Conservation (phyloP, 2,888 invertebrate genomes). For the Synanthedon formicaeformis region DNA sequence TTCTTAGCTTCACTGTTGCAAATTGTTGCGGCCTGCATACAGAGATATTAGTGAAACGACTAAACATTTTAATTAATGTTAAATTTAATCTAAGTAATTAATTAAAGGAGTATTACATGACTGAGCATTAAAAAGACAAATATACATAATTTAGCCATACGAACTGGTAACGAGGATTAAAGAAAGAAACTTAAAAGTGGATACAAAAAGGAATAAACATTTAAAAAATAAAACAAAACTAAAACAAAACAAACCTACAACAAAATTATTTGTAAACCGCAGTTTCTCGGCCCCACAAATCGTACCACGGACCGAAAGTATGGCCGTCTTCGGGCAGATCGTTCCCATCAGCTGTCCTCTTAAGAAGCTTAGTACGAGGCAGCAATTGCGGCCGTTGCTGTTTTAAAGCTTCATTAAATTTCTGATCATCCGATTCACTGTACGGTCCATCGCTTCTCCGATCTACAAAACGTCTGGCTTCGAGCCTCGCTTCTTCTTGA, state of each 20-base stretch:
- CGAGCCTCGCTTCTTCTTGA: slow-evolving; percentile 59
- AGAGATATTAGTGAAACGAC: neutral
- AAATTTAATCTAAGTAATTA: neutral
- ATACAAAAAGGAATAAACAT: slow-evolving; percentile 4
- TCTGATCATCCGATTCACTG: slow-evolving; percentile 68
- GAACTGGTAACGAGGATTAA: slow-evolving; percentile 3
- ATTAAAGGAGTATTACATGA: neutral
- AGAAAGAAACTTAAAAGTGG: slow-evolving; percentile 3
- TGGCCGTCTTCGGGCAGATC: slow-evolving; percentile 73
- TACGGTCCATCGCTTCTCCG: slow-evolving; percentile 55
- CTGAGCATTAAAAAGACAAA: neutral
- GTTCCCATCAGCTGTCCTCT: slow-evolving; percentile 60
- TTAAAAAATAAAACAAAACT: slow-evolving; percentile 3
- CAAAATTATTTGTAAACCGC: slow-evolving; percentile 69
- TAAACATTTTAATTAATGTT: neutral
- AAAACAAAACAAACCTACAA: slow-evolving; percentile 29
- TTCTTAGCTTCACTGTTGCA: slow-evolving; percentile 89
- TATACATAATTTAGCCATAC: slow-evolving; percentile 1
- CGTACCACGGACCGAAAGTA: slow-evolving; percentile 90
- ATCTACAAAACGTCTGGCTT: slow-evolving; percentile 50
- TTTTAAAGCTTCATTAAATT: slow-evolving; percentile 63
- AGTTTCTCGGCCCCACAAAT: slow-evolving; percentile 84
- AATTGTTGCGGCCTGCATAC: slow-evolving; percentile 84
- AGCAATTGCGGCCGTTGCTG: slow-evolving; percentile 71
- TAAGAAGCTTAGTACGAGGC: slow-evolving; percentile 78